Conservation (phyloP, 2,888 invertebrate genomes). For the Monochamus alternatus region DNA sequence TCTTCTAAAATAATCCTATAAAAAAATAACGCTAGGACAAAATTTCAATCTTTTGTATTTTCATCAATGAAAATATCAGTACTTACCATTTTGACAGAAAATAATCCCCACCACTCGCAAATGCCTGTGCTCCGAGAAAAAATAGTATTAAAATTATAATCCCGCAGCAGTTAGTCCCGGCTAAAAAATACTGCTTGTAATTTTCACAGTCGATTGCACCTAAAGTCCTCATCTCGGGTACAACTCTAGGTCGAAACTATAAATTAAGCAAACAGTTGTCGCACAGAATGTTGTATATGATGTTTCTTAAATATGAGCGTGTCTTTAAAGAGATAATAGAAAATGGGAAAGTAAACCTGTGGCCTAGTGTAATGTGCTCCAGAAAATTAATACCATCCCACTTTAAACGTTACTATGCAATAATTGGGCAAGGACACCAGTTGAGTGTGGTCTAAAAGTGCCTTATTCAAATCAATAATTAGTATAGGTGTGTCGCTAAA, state of each 20-base stretch:
- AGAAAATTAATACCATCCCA: too few relatives aligned
- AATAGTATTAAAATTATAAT: slow-evolving; percentile 72
- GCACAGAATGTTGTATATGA: neutral
- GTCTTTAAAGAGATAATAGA: too few relatives aligned
- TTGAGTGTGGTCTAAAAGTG: too few relatives aligned
- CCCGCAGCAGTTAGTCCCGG: slow-evolving; percentile 73
- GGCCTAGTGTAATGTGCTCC: too few relatives aligned
- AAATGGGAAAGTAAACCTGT: too few relatives aligned
- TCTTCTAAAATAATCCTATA: slow-evolving; percentile 62
- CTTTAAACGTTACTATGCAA: too few relatives aligned
- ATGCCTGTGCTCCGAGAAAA: slow-evolving; percentile 73
- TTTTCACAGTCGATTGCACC: slow-evolving; percentile 72
- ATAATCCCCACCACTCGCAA: slow-evolving; percentile 67
- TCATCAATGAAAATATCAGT: neutral
- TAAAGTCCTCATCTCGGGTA: slow-evolving; percentile 72
- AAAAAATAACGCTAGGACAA: neutral
- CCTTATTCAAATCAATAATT: too few relatives aligned
- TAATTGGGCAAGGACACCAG: too few relatives aligned
- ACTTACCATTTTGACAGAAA: slow-evolving; percentile 65
- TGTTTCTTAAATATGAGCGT: neutral
- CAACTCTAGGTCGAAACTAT: slow-evolving; percentile 67
- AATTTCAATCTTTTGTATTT: too few relatives aligned
- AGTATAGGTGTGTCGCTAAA: too few relatives aligned
- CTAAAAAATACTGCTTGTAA: slow-evolving; percentile 74
- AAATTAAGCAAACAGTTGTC: slow-evolving; percentile 5